Evolutionary conservation across 2,888 invertebrate species (phyloP).

Genomic region (Oxyscelio sp.): DNA sequence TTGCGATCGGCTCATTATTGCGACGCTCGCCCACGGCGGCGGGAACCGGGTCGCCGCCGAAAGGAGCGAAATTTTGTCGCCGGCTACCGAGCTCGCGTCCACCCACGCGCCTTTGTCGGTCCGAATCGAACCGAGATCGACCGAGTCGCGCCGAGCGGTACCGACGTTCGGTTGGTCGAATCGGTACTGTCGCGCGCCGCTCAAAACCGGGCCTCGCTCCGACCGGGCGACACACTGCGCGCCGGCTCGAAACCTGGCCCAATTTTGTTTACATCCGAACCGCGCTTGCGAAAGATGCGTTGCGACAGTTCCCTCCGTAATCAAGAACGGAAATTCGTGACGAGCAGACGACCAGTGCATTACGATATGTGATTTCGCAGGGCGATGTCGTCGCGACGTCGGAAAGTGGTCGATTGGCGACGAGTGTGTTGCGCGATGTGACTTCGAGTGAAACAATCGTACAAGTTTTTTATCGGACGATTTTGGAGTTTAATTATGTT

Average conservation of each 20-base stretch:
- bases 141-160: constrained; percentile 70
- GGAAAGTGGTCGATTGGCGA: no score
- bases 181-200: constrained; percentile 45
- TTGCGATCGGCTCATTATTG: constrained; percentile 32
- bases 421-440: no score
- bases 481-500: no score
- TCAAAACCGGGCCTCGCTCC: constrained; percentile 56
- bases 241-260: background rate
- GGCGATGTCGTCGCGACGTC: no score
- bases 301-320: background rate
- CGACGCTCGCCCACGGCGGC: constrained; percentile 1
- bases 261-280: constrained; percentile 8
- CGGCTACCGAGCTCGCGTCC: constrained; percentile 46
- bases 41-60: no score
- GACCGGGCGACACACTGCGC: constrained; percentile 46
- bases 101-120: constrained; percentile 37
- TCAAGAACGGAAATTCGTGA: no score
- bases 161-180: constrained; percentile 72
- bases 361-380: no score
- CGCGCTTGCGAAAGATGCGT: no score
- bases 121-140: constrained; percentile 8
- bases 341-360: no score
- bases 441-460: no score
- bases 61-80: constrained; percentile 13
- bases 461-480: no score